Conservation (phyloP, 2,888 invertebrate genomes). For the Andrena chrysosceles region DNA sequence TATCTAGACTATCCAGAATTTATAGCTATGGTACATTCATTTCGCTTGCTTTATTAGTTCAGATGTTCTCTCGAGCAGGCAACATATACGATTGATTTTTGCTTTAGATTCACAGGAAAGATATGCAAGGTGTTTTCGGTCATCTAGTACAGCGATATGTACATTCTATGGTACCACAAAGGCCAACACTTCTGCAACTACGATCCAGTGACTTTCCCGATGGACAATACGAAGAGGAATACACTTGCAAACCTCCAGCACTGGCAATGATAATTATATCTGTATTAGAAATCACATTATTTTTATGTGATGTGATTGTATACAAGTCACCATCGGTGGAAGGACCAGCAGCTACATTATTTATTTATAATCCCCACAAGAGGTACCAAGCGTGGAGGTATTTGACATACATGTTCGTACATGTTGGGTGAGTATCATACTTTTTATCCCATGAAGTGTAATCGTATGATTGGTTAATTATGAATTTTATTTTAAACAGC, state of each 20-base stretch:
- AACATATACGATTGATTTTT: neutral
- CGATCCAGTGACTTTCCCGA: slow-evolving; percentile 85
- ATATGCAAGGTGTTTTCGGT: slow-evolving; percentile 88
- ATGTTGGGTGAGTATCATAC: slow-evolving; percentile 91
- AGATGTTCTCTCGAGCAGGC: neutral
- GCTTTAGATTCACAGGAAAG: slow-evolving; percentile 82
- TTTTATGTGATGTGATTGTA: slow-evolving; percentile 79
- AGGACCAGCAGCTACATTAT: slow-evolving; percentile 92
- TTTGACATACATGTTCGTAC: slow-evolving; percentile 98
- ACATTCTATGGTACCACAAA: slow-evolving; percentile 87
- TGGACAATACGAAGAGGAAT: slow-evolving; percentile 95
- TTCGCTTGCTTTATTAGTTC: slow-evolving; percentile 66
- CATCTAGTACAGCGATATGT: slow-evolving; percentile 88
- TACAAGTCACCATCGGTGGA: slow-evolving; percentile 81
- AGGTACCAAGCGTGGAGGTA: slow-evolving; percentile 97
- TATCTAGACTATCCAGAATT: slow-evolving; percentile 91
- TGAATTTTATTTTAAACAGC: slow-evolving; percentile 84
- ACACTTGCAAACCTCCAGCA: slow-evolving; percentile 96
- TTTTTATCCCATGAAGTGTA: neutral
- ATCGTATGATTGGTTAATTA: neutral
- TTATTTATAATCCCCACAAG: slow-evolving; percentile 95
- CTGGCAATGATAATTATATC: slow-evolving; percentile 96
- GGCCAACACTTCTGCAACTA: slow-evolving; percentile 81
- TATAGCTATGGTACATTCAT: slow-evolving; percentile 88
- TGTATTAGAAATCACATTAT: slow-evolving; percentile 93